Evolutionary conservation across 2,797 vertebrate species (phyloP), one percentile per base, ranked within the genome.

Genomic region (Saxicola maurus): DNA sequence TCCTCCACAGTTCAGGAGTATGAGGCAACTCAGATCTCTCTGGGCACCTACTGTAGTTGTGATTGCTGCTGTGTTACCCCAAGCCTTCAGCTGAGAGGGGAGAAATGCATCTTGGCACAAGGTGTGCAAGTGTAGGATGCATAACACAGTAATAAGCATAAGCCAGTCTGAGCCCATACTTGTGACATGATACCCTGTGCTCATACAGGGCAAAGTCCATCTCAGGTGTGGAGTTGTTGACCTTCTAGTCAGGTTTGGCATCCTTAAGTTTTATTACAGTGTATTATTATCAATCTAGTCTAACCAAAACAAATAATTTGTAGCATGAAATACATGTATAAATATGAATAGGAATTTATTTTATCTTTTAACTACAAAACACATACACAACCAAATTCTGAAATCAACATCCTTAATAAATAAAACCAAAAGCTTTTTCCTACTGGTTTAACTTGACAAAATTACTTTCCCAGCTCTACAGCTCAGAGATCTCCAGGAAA

Each of bases 321-420:
- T 35, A 62, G 12, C 7, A 28, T 27, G 38, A 67, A 71, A 49
- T 3, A 5, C 0, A 42, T 0, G 3, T 8, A 28, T 16, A 30
- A 45, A 45, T 25, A 61, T 13, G 37, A 72, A 33, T 1, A 40
- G 11, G 15, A 71, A 27, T 48, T 69, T 11, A 4, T 86, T 68
- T 69, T 53, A 1, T 51, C 71, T 89, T 75, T 68, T n/a, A 77
- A 17, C 24, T 48, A 43, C 28, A 65, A 82, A 76, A 73, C 15
- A 46, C 15, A 35, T 13, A 35, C 27, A 11, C 9, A 30, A 37
- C 8, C 16, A 30, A 68, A 87, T 52, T 72, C 57, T 81, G 78
- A 92, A 94, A 89, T 90, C 75, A 52, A 52, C 86, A 93, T 72
- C 42, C 71, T 84, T 77, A 55, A 74, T 57, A 82, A 65, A 77